Evolutionary conservation across 2,113 vertebrate species (phyloP), one percentile per base, ranked within the genome.

Genomic region (Entosphenus tridentatus): DNA sequence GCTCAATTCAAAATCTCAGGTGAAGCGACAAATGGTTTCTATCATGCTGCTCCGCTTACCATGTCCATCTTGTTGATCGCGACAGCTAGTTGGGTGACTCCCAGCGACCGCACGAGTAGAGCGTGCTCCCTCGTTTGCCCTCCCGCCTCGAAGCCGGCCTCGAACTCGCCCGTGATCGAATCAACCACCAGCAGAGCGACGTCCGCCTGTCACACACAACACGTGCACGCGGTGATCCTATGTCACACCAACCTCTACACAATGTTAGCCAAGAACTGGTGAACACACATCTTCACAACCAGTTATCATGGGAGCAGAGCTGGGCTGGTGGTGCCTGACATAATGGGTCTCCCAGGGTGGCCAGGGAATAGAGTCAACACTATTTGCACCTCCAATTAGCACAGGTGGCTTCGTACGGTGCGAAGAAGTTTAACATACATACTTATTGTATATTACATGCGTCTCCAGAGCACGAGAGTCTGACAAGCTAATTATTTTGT

Each of bases 21-120:
- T 39, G 39, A 39, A 39, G 39, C 39, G 39, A 39, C 39, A 39
- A 39, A 39, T 39, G 6, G 39, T 39, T 39, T 39, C 39, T 39
- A 39, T 39, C 39, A 39, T 6, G 57, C 18, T 70, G 58, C 56
- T 62, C 57, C 62, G 2, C 9, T 55, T 83, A 95, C 89, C 86
- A 92, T 91, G 77, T 97, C 93, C 91, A 96, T 96, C 79, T 98
- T 96, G 80, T 96, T 96, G 77, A 96, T 81, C 8, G 89, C 89
- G 71, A 98, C 89, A 57, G 86, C 89, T 68, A 98, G 81, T 74
- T 98, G 93, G 3, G 90, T 96, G 73, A 98, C 92, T n/a, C 93
- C 89, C 8, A 98, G 85, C 68, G 93, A 98, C 1, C 93, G 86
- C 70, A 96, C 93, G 75, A 96, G 75, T 57, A 96, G 78, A n/a